Evolutionary conservation across 1,140 invertebrate species (phyloP), one percentile per base, ranked within the genome.

Genomic region (Ectropis grisescens): DNA sequence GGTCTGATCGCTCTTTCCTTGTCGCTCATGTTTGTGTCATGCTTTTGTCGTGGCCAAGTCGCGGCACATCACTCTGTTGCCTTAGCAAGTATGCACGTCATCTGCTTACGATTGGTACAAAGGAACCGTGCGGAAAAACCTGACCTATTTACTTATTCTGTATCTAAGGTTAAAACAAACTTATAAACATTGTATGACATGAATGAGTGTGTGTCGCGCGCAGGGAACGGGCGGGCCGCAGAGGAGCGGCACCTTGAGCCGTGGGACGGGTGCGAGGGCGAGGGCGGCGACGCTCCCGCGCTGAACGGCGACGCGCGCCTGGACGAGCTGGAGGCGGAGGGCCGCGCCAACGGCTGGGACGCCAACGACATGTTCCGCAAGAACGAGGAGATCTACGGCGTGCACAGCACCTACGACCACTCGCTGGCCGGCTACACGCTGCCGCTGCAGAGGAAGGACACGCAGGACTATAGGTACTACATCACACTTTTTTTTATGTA

Each of bases 311-410:
- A 76, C 61, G 71, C 58, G 6, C 37, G 62, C 1, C 85, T 87
- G 23, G 90, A 90, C 15, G 67, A 74, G 12, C 71, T 86, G 33
- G 87, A 88, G 45, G 80, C 92, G 23, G 90, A 92, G 60, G 82
- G 84, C 44, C 85, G 86, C 44, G 83, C 86, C 83, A 97, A 97
- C 85, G 96, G 96, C 37, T 98, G 96, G 96, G 93, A 96, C 85
- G 90, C 90, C 0, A 89, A 93, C 69, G 95, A 98, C 44, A 98
- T 98, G 96, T 98, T 98, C 80, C 85, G 89, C 10, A 94, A 91
- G 66, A 97, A 98, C 82, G 94, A 95, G 75, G 89, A 93, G 81
- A 80, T 91, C 33, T 97, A 96, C 74, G 93, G 94, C 37, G 93
- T 97, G 6, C 89, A 89, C 51, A 92, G 93, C 39, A 93, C 91